Base-by-base conservation (phyloP, 2,113 vertebrate species). In the Labeo catla region DNA sequence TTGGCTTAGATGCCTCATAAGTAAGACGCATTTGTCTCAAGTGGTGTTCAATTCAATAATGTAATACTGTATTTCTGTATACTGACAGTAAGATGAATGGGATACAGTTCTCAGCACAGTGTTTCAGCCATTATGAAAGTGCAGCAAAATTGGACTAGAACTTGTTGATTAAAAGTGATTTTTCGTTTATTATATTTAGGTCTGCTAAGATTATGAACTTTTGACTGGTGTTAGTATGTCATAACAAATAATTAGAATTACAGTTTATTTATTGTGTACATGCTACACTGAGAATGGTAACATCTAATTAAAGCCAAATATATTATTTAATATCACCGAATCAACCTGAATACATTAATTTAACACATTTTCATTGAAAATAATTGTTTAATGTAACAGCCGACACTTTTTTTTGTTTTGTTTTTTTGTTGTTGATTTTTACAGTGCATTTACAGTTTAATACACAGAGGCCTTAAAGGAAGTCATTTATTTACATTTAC, bases 21-120 rank as follows among this genome's bases (percentile, higher is more conserved):
- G 63, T 81, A 23, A 81, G 80, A 82, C 15, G 36, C 59, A 63
- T 80, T 72, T 59, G 85, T 73, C 66, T 70, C 76, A 43, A 70
- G 76, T 34, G 76, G 76, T 36, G 43, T 86, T 65, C 52, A n/a
- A 59, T 39, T 47, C 66, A 72, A 61, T 86, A 59, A 81, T 36
- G 50, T 8, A 19, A 15, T 16, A 28, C 54, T 36, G 45, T 10
- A 6, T 61, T 47, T 74, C 77, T 86, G 68, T 76, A 49, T n/a
- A 36, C 57, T 74, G 72, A 61, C 68, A 81, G 77, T 19, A 52
- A 81, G 85, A 86, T 76, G 80, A 49, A 82, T 82, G 78, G 11
- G 77, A 63, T 50, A 59, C 7, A 52, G 59, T n/a, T 16, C 21
- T 45, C 15, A 28, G 59, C 61, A 16, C 45, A 3, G 80, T 8